Evolutionary conservation across 2,797 vertebrate species (phyloP).

Genomic region (Okamejei kenojei): DNA sequence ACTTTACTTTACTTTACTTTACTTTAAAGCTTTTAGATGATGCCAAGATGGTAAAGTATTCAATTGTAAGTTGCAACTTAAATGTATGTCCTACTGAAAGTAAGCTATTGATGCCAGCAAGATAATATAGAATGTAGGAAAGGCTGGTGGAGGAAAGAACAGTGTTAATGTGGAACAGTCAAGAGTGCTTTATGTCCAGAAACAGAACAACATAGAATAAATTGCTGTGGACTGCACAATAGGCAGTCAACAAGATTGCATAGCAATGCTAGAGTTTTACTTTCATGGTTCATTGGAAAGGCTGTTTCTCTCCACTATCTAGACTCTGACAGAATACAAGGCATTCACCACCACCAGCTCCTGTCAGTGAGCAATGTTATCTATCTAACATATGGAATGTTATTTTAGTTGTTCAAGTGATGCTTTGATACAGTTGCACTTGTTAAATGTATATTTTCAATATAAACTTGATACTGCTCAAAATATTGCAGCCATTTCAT

Average conservation of each 20-base stretch:
- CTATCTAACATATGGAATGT: background rate
- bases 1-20: too few species aligned
- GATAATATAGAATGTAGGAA: background rate
- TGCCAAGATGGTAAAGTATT: background rate
- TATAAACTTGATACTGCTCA: background rate
- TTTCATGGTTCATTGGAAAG: background rate
- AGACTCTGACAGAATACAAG: background rate
- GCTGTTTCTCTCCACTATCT: background rate
- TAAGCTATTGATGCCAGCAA: background rate
- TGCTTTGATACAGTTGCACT: too few species aligned
- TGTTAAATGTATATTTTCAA: background rate
- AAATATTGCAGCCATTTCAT: background rate
- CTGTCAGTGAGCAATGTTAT: background rate
- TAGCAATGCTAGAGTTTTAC: background rate
- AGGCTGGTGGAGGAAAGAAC: too few species aligned
- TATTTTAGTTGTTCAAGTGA: too few species aligned
- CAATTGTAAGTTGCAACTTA: background rate
- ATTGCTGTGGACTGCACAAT: background rate
- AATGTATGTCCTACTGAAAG: background rate
- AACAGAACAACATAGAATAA: too few species aligned
- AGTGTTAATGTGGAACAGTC: too few species aligned
- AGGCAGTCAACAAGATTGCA: background rate
- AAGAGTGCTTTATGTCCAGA: too few species aligned
- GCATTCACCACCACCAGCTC: background rate
- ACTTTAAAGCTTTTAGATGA: background rate